Evolutionary conservation across 2,888 invertebrate genomes (phyloP), one percentile per base, ranked within the genome.

Genomic region (Tinea pellionella): DNA sequence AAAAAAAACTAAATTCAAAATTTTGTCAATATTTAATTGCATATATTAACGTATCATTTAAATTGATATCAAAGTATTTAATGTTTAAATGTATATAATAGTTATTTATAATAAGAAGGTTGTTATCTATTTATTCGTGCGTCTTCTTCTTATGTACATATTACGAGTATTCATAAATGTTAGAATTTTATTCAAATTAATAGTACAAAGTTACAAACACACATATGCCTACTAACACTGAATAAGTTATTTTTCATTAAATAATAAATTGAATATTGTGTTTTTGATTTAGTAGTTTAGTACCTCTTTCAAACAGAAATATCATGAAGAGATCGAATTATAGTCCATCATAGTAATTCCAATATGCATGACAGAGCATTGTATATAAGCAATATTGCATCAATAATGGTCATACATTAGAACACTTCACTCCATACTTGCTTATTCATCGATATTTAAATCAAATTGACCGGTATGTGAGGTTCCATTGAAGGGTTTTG

Each of bases 251-350:
- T 81, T 83, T 83, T 68, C 80, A 85, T 86, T 85, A 87, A 87
- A 76, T 73, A 74, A 29, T 84, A 81, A 86, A 85, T 84, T 82
- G 77, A 75, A 80, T 70, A 59, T 65, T 75, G 82, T 83, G 80
- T 85, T 87, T 57, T 86, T 87, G 81, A 87, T 87, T 87, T 85
- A 73, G 86, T 87, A 87, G 86, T 67, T 74, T 87, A 87, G 86
- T 74, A 81, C 85, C 86, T 78, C 61, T 76, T 72, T 74, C 64
- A 64, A 61, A 9, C 37, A 37, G 37, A 9, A n/a, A 37, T 37
- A 37, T 37, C 11, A 37, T 6, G 6, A 37, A 37, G 37, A 9
- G n/a, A 37, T 37, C 37, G 37, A 6, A 37, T 37, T 37, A n/a
- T n/a, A 24, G 24, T 24, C 24, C 37, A 37, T 2, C 37, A 37